Conservation (phyloP, 2,797 vertebrate species). For the Phalloptychus januarius region DNA sequence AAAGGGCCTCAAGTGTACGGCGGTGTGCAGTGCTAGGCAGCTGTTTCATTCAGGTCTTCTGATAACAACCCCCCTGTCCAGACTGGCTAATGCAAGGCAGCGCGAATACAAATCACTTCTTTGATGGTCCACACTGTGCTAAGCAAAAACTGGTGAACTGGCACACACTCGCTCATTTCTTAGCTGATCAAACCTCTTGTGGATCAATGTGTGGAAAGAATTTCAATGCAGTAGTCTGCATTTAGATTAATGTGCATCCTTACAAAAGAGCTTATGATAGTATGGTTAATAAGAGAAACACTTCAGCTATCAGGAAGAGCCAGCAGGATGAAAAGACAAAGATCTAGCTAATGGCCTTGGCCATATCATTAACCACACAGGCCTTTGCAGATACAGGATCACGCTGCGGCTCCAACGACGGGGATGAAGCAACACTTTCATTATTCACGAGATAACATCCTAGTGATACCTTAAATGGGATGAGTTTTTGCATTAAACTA, state of each 20-base stretch:
- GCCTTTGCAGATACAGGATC: conserved; percentile 39
- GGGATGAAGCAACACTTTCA: conserved; percentile 51
- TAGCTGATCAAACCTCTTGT: conserved; percentile 53
- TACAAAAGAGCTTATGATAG: conserved; percentile 66
- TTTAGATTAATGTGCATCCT: conserved; percentile 62
- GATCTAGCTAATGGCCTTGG: conserved; percentile 65
- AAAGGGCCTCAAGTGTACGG: conserved; percentile 62
- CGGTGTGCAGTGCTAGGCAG: conserved; percentile 62
- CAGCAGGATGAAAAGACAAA: conserved; percentile 63
- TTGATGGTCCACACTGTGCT: conserved; percentile 58
- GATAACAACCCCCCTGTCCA: conserved; percentile 73
- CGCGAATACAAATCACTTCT: conserved; percentile 69
- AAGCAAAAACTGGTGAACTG: conserved; percentile 52
- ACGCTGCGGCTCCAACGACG: conserved; percentile 36
- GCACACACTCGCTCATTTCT: conserved; percentile 52
- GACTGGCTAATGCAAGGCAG: conserved; percentile 53
- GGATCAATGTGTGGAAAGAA: conserved; percentile 46
- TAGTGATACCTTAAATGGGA: conserved; percentile 35
- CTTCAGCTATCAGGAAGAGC: conserved; percentile 59
- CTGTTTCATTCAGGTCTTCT: conserved; percentile 77
- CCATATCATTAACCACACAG: conserved; percentile 66
- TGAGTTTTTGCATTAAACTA: conserved; percentile 36
- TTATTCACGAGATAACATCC: conserved; percentile 59
- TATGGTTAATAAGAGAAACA: conserved; percentile 70
- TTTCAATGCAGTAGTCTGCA: conserved; percentile 52